Evolutionary conservation across 2,797 vertebrate species (phyloP).

Genomic region (Rhynchotus rufescens): DNA sequence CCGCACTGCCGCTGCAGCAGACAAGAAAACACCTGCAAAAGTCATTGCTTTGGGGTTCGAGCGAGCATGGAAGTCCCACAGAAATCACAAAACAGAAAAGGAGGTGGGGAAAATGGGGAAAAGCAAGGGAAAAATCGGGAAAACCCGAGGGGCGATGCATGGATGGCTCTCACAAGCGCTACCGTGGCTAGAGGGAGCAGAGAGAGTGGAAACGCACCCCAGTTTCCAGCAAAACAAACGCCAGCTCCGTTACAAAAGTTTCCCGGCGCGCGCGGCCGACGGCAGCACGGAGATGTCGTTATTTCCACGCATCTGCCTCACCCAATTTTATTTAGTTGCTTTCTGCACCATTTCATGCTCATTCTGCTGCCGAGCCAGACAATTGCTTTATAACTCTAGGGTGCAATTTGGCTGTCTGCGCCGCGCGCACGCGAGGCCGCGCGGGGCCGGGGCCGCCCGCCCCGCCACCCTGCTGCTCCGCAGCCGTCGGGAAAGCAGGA

Average conservation of each 20-base stretch:
- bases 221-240: slow-evolving; percentile 16
- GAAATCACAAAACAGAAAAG: background rate
- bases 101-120: accelerated
- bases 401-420: slow-evolving; percentile 77
- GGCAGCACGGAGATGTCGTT: slow-evolving; percentile 24
- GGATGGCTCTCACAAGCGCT: background rate
- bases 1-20: accelerated
- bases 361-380: slow-evolving; percentile 78
- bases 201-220: background rate
- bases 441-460: background rate
- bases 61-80: slow-evolving; percentile 10
- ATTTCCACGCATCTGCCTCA: slow-evolving; percentile 65
- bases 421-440: slow-evolving; percentile 38
- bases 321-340: slow-evolving; percentile 73
- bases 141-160: background rate
- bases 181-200: accelerated
- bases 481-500: background rate
- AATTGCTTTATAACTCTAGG: slow-evolving; percentile 80
- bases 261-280: slow-evolving; percentile 18
- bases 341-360: slow-evolving; percentile 81
- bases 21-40: slow-evolving; percentile 7
- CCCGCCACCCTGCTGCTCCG: background rate
- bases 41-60: background rate
- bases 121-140: accelerated
- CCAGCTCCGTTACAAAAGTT: slow-evolving; percentile 51